Percentiles rank a stretch among this genome's conserved stretches.
These are phyloP conservation scores for Lampropteryx suffumata DNA, from an alignment of 2,888 invertebrate genomes.

Conservation along the genomic window DNA sequence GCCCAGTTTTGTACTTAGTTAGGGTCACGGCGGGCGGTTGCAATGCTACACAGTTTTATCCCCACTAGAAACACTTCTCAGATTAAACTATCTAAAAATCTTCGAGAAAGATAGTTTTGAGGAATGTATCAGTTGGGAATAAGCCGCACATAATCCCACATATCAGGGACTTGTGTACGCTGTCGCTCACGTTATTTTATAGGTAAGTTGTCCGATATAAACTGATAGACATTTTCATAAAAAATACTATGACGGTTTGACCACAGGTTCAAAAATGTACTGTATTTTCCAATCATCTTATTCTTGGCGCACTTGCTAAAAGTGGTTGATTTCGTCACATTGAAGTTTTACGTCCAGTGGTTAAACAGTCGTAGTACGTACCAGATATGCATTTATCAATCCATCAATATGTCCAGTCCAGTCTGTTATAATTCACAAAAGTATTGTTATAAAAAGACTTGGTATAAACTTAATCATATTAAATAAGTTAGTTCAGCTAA, in stretches of 20 bases:
- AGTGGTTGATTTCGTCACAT: too few relatives aligned
- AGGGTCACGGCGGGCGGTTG: conserved; percentile 64
- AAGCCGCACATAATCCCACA: conserved; percentile 76
- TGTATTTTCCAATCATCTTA: background rate
- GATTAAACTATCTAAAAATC: background rate
- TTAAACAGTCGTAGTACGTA: conserved; percentile 3
- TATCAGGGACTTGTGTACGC: conserved; percentile 77
- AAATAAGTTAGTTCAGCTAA: conserved; percentile 20
- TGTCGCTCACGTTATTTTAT: conserved; percentile 44
- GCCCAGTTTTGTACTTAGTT: conserved; percentile 69
- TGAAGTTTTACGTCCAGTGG: background rate
- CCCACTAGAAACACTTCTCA: conserved; percentile 12
- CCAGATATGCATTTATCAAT: conserved; percentile 14
- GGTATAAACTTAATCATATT: conserved; percentile 22
- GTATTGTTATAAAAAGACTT: conserved; percentile 24
- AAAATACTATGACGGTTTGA: background rate
- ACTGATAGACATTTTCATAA: conserved; percentile 6
- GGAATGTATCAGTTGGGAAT: conserved; percentile 17
- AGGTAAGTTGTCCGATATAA: conserved; percentile 5
- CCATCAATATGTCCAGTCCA: conserved; percentile 15
- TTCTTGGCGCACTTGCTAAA: too few relatives aligned
- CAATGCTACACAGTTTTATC: conserved; percentile 60
- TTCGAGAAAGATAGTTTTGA: conserved; percentile 5
- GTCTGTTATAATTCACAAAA: conserved; percentile 15
- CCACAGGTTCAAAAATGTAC: background rate